Evolutionary conservation across 2,113 vertebrate species (phyloP).

Genomic region (Morone chrysops): DNA sequence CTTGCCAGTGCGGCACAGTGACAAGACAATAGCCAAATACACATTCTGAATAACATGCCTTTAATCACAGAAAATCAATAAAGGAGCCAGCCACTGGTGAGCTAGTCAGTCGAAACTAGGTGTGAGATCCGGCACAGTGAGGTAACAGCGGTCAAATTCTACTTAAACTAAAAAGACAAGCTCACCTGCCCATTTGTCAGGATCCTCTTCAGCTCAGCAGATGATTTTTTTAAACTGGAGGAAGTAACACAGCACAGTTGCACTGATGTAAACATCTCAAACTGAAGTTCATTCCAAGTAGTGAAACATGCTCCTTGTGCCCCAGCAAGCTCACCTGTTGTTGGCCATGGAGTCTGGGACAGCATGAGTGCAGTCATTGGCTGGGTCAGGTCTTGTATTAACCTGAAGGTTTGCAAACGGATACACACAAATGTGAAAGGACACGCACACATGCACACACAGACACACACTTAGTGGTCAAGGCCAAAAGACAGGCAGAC

Average conservation of each 20-base stretch:
- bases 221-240: conserved; percentile 95
- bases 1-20: not conserved
- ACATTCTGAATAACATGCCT: conserved; percentile 79
- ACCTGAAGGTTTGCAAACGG: conserved; percentile 88
- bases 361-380: conserved; percentile 85
- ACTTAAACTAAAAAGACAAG: conserved; percentile 14
- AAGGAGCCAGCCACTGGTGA: conserved; percentile 85
- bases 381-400: conserved; percentile 92
- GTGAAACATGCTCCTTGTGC: not conserved
- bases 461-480: conserved; percentile 60
- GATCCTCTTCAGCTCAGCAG: conserved; percentile 97
- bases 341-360: conserved; percentile 90
- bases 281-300: conserved; percentile 1
- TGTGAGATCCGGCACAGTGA: not conserved
- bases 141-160: not conserved
- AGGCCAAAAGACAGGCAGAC: conserved; percentile 53
- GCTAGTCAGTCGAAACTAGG: conserved; percentile 88
- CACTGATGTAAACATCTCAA: not conserved
- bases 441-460: conserved; percentile 37
- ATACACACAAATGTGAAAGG: conserved; percentile 56
- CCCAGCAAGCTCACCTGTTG: conserved; percentile 91
- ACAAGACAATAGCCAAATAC: conserved; percentile 83
- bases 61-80: conserved; percentile 87
- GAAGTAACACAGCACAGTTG: conserved; percentile 24
- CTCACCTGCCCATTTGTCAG: conserved; percentile 95